Percentiles rank a stretch among this genome's conserved stretches.
Conservation (phyloP, 2,888 invertebrate species). For the Epinotia nisella region DNA sequence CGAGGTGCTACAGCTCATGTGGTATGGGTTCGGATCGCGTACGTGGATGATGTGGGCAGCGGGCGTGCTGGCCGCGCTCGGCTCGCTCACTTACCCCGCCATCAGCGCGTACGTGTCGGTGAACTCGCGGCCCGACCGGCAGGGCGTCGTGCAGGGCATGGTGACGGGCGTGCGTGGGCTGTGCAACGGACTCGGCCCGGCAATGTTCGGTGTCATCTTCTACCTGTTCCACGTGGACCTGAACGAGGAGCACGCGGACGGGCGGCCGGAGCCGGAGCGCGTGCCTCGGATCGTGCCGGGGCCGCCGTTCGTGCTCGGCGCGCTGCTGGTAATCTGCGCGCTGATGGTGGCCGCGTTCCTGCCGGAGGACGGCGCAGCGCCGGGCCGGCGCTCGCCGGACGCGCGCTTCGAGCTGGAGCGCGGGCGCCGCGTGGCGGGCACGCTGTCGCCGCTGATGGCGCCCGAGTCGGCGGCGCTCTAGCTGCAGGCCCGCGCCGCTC, state of each 20-base stretch:
- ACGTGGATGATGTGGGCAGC: slow-evolving; percentile 99
- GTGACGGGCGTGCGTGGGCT: slow-evolving; percentile 99
- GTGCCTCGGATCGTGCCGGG: slow-evolving; percentile 94
- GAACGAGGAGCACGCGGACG: slow-evolving; percentile 87
- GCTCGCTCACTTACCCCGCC: slow-evolving; percentile 99
- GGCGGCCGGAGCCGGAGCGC: slow-evolving; percentile 72
- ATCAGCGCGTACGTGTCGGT: slow-evolving; percentile 99
- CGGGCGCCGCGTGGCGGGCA: slow-evolving; percentile 90
- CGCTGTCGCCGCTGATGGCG: slow-evolving; percentile 92
- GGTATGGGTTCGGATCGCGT: slow-evolving; percentile 98
- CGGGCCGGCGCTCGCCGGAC: slow-evolving; percentile 85
- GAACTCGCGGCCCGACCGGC: slow-evolving; percentile 98
- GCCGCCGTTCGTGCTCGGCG: slow-evolving; percentile 99
- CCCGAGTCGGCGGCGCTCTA: slow-evolving; percentile 90
- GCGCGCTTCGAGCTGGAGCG: slow-evolving; percentile 93
- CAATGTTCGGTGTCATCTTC: slow-evolving; percentile 99
- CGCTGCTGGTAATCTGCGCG: slow-evolving; percentile 97
- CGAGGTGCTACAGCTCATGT: slow-evolving; percentile 98
- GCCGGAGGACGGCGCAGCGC: slow-evolving; percentile 86
- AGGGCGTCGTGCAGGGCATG: slow-evolving; percentile 98
- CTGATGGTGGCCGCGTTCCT: slow-evolving; percentile 96
- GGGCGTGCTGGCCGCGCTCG: slow-evolving; percentile 97
- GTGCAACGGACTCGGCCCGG: slow-evolving; percentile 99
- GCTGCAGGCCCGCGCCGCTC: slow-evolving; percentile 73
- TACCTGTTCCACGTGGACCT: slow-evolving; percentile 99